phyloP scores from a whole-genome alignment of 1,140 invertebrate genomes.

The Drosophila rhopaloa region DNA sequence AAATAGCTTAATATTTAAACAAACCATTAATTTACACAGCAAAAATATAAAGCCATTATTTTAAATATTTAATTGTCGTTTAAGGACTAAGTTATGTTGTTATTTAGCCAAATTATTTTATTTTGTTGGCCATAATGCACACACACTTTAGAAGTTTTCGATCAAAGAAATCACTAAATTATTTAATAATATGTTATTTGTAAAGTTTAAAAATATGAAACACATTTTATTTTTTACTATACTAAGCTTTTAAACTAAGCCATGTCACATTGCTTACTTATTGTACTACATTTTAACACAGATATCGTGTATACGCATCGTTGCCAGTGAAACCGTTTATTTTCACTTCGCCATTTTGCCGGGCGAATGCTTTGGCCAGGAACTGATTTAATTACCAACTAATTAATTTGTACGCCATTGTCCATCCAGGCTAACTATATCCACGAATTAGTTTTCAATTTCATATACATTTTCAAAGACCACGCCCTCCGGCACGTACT shows the following conservation, averaged over 20 bases:
- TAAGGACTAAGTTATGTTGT: background rate
- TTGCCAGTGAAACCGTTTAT: background rate
- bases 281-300: slow-evolving; percentile 6
- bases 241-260: background rate
- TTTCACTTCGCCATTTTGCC: background rate
- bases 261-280: background rate
- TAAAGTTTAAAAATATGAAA: too few relatives aligned
- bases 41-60: background rate
- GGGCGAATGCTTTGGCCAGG: slow-evolving; percentile 1
- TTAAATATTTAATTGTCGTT: background rate
- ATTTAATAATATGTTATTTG: too few relatives aligned
- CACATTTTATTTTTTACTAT: too few relatives aligned
- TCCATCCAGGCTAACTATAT: slow-evolving; percentile 18
- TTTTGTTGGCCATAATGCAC: background rate
- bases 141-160: too few relatives aligned
- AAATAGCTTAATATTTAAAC: background rate
- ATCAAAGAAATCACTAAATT: too few relatives aligned
- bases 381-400: slow-evolving; percentile 54
- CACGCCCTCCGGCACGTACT: slow-evolving; percentile 21
- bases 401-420: slow-evolving; percentile 46
- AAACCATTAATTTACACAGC: background rate
- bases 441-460: slow-evolving; percentile 56
- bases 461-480: slow-evolving; percentile 8
- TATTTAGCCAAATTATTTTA: background rate
- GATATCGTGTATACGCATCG: slow-evolving; percentile 46